Conservation (phyloP, 1,140 invertebrate species). For the Musca vetustissima region DNA sequence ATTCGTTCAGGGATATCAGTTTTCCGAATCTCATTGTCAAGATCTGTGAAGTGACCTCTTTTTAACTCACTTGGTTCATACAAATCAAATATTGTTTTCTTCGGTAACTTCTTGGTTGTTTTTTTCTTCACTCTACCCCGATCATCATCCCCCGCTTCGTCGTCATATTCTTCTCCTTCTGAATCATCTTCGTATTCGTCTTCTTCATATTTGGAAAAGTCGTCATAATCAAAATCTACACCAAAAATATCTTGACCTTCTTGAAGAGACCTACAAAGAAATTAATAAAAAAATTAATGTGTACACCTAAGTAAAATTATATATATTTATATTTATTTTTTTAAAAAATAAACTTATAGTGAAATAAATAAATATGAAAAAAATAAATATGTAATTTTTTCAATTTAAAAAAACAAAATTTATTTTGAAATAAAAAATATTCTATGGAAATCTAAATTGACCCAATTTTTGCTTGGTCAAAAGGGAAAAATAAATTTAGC, state of each 20-base stretch:
- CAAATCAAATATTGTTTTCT: slow-evolving; percentile 91
- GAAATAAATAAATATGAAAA: too few species aligned
- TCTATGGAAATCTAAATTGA: too few species aligned
- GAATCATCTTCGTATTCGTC: slow-evolving; percentile 84
- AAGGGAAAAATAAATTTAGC: too few species aligned
- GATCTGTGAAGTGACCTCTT: slow-evolving; percentile 91
- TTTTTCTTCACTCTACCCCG: slow-evolving; percentile 66
- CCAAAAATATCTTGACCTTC: slow-evolving; percentile 99
- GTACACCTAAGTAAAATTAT: too few species aligned
- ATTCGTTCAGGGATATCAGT: slow-evolving; percentile 90
- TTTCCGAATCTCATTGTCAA: slow-evolving; percentile 89
- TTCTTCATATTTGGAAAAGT: slow-evolving; percentile 88
- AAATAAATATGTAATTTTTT: too few species aligned
- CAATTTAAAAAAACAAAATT: too few species aligned
- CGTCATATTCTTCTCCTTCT: slow-evolving; percentile 75
- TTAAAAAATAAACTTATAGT: too few species aligned
- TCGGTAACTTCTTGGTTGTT: slow-evolving; percentile 71
- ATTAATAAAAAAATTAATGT: slow-evolving; percentile 15
- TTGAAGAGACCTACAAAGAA: slow-evolving; percentile 75
- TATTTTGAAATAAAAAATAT: too few species aligned
- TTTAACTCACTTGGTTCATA: slow-evolving; percentile 98
- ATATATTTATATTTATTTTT: too few species aligned
- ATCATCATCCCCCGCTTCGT: slow-evolving; percentile 68
- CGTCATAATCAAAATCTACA: slow-evolving; percentile 97
- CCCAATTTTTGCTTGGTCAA: too few species aligned